phyloP scores from a whole-genome alignment of 2,113 vertebrate species.

The Taurulus bubalis region DNA sequence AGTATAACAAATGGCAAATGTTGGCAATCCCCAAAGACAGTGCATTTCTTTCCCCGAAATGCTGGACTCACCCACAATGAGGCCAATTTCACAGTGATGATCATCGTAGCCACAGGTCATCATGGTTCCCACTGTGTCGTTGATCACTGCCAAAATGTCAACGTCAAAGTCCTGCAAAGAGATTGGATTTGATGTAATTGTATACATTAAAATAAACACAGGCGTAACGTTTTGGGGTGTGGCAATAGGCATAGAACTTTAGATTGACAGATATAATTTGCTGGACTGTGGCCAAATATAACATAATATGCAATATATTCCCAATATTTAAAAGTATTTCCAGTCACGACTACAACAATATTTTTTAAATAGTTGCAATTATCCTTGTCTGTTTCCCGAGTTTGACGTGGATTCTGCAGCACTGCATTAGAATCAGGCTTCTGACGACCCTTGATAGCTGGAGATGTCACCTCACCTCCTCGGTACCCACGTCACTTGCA shows the following conservation, averaged over 20 bases:
- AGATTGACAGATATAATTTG: background rate
- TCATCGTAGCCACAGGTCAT: slow-evolving; percentile 99
- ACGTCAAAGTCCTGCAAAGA: slow-evolving; percentile 92
- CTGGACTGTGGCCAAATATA: background rate
- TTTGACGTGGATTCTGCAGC: background rate
- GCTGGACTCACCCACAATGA: slow-evolving; percentile 91
- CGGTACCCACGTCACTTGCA: background rate
- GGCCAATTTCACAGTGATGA: slow-evolving; percentile 94
- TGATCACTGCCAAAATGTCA: slow-evolving; percentile 93
- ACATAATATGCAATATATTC: background rate
- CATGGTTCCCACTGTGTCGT: slow-evolving; percentile 98
- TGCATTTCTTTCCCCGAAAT: no score
- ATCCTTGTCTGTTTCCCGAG: background rate
- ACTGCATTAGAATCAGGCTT: background rate
- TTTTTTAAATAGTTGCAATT: background rate
- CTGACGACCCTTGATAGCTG: background rate
- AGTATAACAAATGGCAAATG: background rate
- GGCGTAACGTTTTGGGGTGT: background rate
- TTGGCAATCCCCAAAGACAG: background rate
- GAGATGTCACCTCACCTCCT: background rate
- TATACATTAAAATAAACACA: background rate
- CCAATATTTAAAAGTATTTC: background rate
- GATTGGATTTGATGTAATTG: background rate
- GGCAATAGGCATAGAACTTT: background rate
- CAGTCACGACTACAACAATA: background rate